These are phyloP conservation scores for Pseudopleuronectes americanus DNA, from an alignment of 2,797 vertebrate species.

Conservation along the genomic window DNA sequence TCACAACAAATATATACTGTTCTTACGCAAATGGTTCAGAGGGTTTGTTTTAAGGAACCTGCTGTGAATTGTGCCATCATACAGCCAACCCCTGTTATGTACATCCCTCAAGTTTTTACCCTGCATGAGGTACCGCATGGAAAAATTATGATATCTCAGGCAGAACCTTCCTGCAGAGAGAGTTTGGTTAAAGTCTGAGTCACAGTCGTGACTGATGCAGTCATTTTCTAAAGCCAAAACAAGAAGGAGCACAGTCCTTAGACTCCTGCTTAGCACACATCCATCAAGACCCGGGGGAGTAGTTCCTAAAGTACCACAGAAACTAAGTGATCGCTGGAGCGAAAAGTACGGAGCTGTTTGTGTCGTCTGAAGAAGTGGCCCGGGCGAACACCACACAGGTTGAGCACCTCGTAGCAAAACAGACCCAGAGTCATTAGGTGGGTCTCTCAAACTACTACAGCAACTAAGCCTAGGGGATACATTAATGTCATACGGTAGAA, in stretches of 20 bases:
- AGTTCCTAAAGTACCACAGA: background rate
- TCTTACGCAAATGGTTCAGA: background rate
- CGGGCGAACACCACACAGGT: background rate
- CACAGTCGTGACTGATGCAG: background rate
- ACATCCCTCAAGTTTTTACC: background rate
- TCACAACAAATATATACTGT: slow-evolving; percentile 1
- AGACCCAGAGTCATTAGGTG: background rate
- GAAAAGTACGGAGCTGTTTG: slow-evolving; percentile 1
- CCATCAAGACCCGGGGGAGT: background rate
- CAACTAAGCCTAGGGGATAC: background rate
- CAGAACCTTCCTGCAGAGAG: background rate
- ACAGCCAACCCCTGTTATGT: background rate
- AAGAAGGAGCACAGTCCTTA: background rate
- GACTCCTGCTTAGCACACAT: slow-evolving; percentile 4
- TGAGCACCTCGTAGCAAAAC: background rate
- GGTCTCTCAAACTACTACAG: background rate
- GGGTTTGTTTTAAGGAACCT: background rate
- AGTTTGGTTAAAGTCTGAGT: background rate
- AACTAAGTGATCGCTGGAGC: slow-evolving; percentile 1
- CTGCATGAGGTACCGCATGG: background rate
- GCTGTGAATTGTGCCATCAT: background rate
- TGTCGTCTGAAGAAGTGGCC: background rate
- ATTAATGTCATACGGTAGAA: background rate
- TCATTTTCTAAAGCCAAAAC: background rate
- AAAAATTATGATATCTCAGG: background rate